Conservation (phyloP, 2,888 invertebrate genomes). For the Octodonta nipae region DNA sequence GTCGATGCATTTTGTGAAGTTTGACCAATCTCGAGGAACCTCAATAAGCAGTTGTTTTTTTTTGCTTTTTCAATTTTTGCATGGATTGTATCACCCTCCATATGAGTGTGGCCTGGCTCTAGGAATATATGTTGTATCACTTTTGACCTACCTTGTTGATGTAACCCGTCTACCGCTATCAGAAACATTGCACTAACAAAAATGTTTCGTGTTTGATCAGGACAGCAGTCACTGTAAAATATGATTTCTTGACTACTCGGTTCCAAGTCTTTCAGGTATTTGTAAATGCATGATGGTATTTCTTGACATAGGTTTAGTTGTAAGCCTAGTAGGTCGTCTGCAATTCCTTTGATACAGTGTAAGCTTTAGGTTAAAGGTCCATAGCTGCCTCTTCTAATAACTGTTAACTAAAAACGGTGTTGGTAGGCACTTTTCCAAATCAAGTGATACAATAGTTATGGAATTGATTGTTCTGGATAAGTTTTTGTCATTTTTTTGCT, state of each 20-base stretch:
- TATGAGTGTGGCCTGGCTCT: constrained; percentile 5
- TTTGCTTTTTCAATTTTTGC: constrained; percentile 5
- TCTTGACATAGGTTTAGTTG: neutral
- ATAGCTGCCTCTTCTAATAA: too few species aligned
- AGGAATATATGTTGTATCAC: constrained; percentile 5
- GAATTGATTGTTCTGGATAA: too few species aligned
- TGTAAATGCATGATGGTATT: neutral
- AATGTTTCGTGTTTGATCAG: constrained; percentile 3
- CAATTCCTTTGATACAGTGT: too few species aligned
- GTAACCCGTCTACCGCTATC: neutral
- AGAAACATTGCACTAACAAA: neutral
- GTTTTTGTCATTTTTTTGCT: too few species aligned
- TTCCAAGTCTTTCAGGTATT: neutral
- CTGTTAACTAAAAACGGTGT: too few species aligned
- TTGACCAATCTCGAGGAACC: constrained; percentile 5
- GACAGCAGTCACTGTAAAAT: constrained; percentile 3
- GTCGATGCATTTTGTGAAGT: constrained; percentile 1
- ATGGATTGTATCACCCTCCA: constrained; percentile 7
- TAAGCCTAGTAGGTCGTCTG: too few species aligned
- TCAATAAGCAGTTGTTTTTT: constrained; percentile 4
- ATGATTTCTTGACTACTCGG: neutral
- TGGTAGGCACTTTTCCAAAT: too few species aligned
- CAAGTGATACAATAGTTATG: too few species aligned
- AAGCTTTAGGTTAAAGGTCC: too few species aligned
- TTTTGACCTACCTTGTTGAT: neutral